Evolutionary conservation across 2,888 invertebrate species (phyloP).

Genomic region (Drosophila niveifrons): DNA sequence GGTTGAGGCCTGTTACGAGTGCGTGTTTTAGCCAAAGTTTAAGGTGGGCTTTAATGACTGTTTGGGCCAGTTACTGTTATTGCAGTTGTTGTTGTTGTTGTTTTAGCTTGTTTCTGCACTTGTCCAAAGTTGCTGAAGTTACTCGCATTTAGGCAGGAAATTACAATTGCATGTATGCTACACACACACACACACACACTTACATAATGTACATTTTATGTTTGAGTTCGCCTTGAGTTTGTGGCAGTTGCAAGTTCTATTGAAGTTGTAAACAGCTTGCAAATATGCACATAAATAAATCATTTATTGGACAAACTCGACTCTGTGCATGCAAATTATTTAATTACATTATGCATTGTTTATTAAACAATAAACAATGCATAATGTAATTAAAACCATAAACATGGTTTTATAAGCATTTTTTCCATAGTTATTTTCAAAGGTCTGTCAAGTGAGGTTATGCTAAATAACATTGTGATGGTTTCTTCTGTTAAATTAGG

Average conservation of each 20-base stretch:
- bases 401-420: background rate
- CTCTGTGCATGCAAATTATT: background rate
- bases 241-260: slow-evolving; percentile 9
- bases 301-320: background rate
- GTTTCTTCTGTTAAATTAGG: background rate
- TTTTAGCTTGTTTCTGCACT: slow-evolving; percentile 36
- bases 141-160: slow-evolving; percentile 42
- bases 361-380: too few species aligned
- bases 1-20: slow-evolving; percentile 10
- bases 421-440: background rate
- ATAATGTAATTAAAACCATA: too few species aligned
- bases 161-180: slow-evolving; percentile 13
- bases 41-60: slow-evolving; percentile 61
- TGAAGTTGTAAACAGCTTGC: slow-evolving; percentile 4
- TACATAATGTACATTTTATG: slow-evolving; percentile 5
- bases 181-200: background rate
- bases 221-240: slow-evolving; percentile 45
- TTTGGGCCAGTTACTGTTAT: slow-evolving; percentile 43
- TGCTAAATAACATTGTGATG: background rate
- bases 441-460: background rate
- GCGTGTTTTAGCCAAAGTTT: slow-evolving; percentile 51
- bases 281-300: background rate
- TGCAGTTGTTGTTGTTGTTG: slow-evolving; percentile 21
- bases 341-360: background rate
- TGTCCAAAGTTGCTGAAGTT: slow-evolving; percentile 36